Base-by-base conservation (phyloP, 2,888 invertebrate genomes). In the Merodon equestris region DNA sequence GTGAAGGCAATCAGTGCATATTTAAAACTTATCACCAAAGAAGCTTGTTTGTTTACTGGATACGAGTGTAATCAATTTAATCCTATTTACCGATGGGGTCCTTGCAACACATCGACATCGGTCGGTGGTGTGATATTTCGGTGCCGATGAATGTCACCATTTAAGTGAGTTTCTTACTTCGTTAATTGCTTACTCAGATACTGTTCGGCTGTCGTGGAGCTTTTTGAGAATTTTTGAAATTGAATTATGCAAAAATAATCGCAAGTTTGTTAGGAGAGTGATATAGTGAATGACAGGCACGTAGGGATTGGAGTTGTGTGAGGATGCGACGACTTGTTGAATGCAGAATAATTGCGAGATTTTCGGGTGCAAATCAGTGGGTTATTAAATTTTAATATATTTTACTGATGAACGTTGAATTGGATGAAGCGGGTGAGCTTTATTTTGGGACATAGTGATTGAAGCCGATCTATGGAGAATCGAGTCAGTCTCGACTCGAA, bases 11-110 rank as follows among this genome's bases (percentile, higher is more conserved):
- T 72, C 76, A 66, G 72, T 72, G 63, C 77, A 73, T 63, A 77
- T 34, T 77, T 77, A 73, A 77, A 77, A 77, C 61, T 73, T 77
- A 53, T 73, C 67, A 77, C 77, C 73, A 67, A 67, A 67, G 67
- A 57, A 67, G 3, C 63, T 51, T 53, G 47, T 67, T 77, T 73
- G 36, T 56, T 67, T 40, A 40, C 40, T 77, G 45, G 50, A 9
- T 45, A 14, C 27, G 27, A 27, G 44, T 40, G 50, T 67, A 66
- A 56, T 77, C 60, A 48, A 67, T 60, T 73, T 73, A 73, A 54
- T 66, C 27, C 44, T 38, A 7, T 27, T 27, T 27, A 7, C 27
- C 27, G 47, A 63, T 53, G 53, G 61, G 66, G 56, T 77, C 42
- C 61, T 57, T 15, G 61, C 50, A 66, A 44, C 48, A 58, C 34